Percentiles rank a stretch among this genome's conserved stretches.
Conservation (phyloP, 2,797 vertebrate genomes). For the Phrynocephalus vlangalii region DNA sequence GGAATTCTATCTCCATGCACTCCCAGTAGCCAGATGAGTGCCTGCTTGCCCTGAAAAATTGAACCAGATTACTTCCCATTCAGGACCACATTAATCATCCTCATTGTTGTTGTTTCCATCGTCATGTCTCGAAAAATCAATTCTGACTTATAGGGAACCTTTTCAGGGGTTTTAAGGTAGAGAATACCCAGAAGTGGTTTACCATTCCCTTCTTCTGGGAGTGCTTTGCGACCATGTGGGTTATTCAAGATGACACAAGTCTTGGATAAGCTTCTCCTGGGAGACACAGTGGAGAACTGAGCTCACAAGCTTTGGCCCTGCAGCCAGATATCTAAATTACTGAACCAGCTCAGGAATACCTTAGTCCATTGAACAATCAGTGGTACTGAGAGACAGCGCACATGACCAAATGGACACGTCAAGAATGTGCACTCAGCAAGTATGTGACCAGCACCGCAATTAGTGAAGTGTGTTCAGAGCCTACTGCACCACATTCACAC, state of each 20-base stretch:
- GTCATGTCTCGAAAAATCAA: too few relatives aligned
- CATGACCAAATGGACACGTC: background rate
- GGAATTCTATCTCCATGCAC: slow-evolving; percentile 86
- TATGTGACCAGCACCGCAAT: background rate
- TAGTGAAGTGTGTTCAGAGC: background rate
- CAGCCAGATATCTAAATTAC: too few relatives aligned
- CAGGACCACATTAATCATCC: background rate
- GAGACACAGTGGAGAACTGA: too few relatives aligned
- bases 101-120: too few relatives aligned
- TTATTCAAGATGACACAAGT: too few relatives aligned
- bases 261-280: too few relatives aligned
- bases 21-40: slow-evolving; percentile 93
- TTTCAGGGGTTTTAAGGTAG: too few relatives aligned
- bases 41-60: slow-evolving; percentile 87
- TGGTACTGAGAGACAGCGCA: background rate
- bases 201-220: too few relatives aligned
- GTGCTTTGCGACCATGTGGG: too few relatives aligned
- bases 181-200: too few relatives aligned
- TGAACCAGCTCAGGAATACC: background rate
- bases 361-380: background rate
- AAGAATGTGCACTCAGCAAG: background rate
- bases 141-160: too few relatives aligned
- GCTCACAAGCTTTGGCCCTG: too few relatives aligned
- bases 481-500: background rate
- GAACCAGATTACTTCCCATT: background rate